Evolutionary conservation across 2,888 invertebrate genomes (phyloP), one percentile per base, ranked within the genome.

Genomic region (Achlya flavicornis): DNA sequence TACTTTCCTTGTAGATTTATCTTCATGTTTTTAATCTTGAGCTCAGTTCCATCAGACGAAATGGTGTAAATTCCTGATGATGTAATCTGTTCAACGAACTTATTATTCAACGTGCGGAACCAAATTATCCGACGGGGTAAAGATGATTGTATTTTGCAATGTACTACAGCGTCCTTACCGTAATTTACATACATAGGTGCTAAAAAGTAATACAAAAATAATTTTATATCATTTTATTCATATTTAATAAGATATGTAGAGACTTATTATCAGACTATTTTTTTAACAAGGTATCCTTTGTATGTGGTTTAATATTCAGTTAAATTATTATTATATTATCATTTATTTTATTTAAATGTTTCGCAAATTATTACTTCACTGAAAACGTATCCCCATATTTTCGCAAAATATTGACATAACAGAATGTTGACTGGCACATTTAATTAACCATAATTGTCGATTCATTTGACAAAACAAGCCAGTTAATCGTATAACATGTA

Each of bases 61-160:
- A 60, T 60, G 16, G 26, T 60, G 26, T 60, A 60, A 12, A n/a
- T 60, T 12, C 43, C 8, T 53, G 53, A 53, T 3, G 53, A 41
- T 60, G 12, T 12, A 14, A 60, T 4, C 14, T 60, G 60, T 41
- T 60, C 19, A 38, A 59, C 1, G 12, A 5, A 12, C 19, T 60
- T 43, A 16, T 41, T 60, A 14, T 60, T 60, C 14, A 60, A 16
- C 8, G 19, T 41, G 5, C 41, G 41, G 60, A 26, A 60, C 60
- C 60, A 60, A 41, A 43, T 12, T 4, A 60, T 60, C 6, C 41
- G 60, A 4, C 26, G 19, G 11, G 16, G 41, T 43, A 41, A 12
- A 60, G 60, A 41, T 60, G 60, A 19, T 26, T 16, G 38, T 16
- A 60, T 60, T 19, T 60, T 60, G 41, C 60, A 60, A 14, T 43